phyloP scores from a whole-genome alignment of 2,888 invertebrate species.

The Cordilura impudica region DNA sequence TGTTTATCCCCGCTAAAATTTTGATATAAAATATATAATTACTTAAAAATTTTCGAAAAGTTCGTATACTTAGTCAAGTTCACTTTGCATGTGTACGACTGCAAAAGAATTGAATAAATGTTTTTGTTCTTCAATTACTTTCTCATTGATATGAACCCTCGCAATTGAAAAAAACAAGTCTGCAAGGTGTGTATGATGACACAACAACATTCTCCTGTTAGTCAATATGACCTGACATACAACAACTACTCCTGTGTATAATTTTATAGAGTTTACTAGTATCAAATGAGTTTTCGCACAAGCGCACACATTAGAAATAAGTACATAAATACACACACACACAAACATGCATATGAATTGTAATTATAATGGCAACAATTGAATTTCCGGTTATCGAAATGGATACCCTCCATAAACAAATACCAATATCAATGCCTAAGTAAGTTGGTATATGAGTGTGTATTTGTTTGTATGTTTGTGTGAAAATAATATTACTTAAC shows the following conservation, averaged over 20 bases:
- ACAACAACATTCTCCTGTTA: conserved; percentile 18
- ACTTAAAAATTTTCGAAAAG: no score
- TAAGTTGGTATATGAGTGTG: background rate
- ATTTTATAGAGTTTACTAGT: conserved; percentile 3
- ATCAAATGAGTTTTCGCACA: conserved; percentile 50
- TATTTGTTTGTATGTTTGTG: background rate
- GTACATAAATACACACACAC: conserved; percentile 64
- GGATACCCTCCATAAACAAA: conserved; percentile 39
- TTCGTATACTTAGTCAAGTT: no score
- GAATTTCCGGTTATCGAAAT: conserved; percentile 72
- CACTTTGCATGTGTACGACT: background rate
- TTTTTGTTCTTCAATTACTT: conserved; percentile 28
- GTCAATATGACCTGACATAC: conserved; percentile 15
- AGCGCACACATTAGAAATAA: conserved; percentile 38
- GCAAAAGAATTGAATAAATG: background rate
- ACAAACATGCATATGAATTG: no score
- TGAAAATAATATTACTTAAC: background rate
- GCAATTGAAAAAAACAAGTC: background rate
- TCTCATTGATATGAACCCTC: conserved; percentile 23
- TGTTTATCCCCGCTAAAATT: no score
- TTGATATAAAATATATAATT: no score
- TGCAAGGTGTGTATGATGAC: conserved; percentile 41
- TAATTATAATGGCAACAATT: conserved; percentile 75
- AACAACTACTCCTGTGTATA: conserved; percentile 30
- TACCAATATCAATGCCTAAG: background rate